Conservation (phyloP, 2,113 vertebrate genomes). For the Hyaena hyaena region DNA sequence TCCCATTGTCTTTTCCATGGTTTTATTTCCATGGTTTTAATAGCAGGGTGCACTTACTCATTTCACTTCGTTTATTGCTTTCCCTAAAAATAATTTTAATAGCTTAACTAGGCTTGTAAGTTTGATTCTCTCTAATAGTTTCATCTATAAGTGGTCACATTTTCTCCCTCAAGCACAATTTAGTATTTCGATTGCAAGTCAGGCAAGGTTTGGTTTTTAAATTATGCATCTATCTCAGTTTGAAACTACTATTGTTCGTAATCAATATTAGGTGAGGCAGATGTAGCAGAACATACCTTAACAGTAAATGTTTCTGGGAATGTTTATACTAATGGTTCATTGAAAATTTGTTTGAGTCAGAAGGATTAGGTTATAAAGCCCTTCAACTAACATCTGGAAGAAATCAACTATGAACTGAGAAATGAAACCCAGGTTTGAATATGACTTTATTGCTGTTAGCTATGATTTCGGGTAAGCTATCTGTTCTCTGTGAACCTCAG, state of each 20-base stretch:
- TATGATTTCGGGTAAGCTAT: neutral
- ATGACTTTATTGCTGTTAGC: neutral
- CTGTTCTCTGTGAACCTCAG: neutral
- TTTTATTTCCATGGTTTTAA: neutral
- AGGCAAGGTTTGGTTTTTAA: neutral
- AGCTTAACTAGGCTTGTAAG: neutral
- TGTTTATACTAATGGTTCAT: neutral
- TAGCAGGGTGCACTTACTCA: neutral
- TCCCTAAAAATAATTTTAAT: conserved; percentile 20
- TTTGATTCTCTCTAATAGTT: neutral
- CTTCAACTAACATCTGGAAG: neutral
- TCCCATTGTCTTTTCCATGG: neutral
- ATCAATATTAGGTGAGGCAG: neutral
- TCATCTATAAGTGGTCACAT: neutral
- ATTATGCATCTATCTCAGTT: neutral
- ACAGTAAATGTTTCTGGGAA: neutral
- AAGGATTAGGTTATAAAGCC: neutral
- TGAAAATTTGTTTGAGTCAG: conserved; percentile 15
- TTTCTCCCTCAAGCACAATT: neutral
- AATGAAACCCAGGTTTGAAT: neutral
- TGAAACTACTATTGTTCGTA: neutral
- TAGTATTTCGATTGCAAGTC: neutral
- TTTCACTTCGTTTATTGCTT: conserved; percentile 22
- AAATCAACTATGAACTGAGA: neutral
- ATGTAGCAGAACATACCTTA: neutral